Base-by-base conservation (phyloP, 2,113 vertebrate species). In the Nymphicus hollandicus region DNA sequence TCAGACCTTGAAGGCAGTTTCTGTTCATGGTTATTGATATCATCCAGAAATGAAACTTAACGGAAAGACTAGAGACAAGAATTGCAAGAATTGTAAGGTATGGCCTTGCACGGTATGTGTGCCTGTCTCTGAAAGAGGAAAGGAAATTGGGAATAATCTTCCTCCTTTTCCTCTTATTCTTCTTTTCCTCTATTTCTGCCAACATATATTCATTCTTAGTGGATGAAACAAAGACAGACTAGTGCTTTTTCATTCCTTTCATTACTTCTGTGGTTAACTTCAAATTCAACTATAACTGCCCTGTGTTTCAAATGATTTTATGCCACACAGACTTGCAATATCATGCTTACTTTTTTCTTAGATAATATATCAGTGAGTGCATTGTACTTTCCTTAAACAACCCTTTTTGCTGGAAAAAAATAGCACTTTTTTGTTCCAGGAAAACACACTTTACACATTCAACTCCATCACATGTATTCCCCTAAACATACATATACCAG, bases 71-170 rank as follows among this genome's bases (percentile, higher is more conserved):
- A 71, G 37, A 4, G 66, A 85, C 14, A 85, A 56, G 68, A 83
- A 73, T 14, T 0, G 0, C 50, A 84, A 23, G 33, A 56, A 56
- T 13, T 56, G 33, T 24, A 43, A 69, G 5, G 16, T 29, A n/a
- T 9, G 15, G 58, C 11, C 14, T 46, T 72, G 27, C 47, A 46
- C 11, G 22, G 4, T 7, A 2, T 4, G 23, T 1, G 1, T 19
- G n/a, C 22, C n/a, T 46, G 28, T 43, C 20, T 61, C 68, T 61
- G 55, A 76, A 80, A 52, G 3, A 37, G 18, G 19, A 91, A 60
- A 78, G 19, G 10, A 81, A 60, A 63, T 5, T 37, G 12, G 6
- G 18, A 77, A 73, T 60, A 37, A 61, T 25, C 6, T 24, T 43
- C 31, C 16, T 37, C 52, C 17, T 29, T 84, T 55, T 63, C 23